A percentile compares a stretch with the other conserved stretches of the same genome.
These are phyloP conservation scores for Mellivora capensis DNA, from an alignment of 2,113 vertebrate species.

Conservation along the genomic window DNA sequence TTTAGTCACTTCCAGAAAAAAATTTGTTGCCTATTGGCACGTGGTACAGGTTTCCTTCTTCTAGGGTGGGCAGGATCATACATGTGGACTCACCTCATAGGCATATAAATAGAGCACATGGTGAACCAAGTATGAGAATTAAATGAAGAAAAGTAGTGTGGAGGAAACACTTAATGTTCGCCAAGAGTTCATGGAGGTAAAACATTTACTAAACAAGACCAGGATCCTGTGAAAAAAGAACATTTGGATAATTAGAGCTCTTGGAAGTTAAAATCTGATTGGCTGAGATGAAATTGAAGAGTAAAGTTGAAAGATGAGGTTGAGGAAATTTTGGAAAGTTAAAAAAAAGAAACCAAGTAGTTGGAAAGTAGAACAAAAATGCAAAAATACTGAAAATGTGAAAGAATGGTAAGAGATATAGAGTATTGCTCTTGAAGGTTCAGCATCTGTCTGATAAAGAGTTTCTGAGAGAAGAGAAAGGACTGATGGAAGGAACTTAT, in stretches of 20 bases:
- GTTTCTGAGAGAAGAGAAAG: background rate
- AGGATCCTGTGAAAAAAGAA: background rate
- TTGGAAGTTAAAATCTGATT: background rate
- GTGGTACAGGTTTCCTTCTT: background rate
- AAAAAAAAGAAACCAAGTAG: background rate
- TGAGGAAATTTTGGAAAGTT: conserved; percentile 2
- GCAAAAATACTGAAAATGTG: background rate
- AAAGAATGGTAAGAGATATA: background rate
- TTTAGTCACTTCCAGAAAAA: background rate
- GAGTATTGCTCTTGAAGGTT: background rate
- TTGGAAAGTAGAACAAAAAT: background rate
- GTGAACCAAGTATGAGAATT: background rate
- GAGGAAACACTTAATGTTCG: background rate
- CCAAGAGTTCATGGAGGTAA: background rate
- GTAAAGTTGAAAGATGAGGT: background rate
- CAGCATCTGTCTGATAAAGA: background rate
- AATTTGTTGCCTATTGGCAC: background rate
- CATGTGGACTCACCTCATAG: background rate
- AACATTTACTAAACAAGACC: background rate
- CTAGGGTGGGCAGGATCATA: background rate
- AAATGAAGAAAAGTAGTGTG: background rate
- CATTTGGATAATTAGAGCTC: background rate
- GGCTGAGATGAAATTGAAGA: background rate
- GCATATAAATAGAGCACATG: background rate
- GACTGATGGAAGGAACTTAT: background rate